These are phyloP conservation scores for Acleris cristana DNA, from an alignment of 2,888 invertebrate species.

Conservation along the genomic window DNA sequence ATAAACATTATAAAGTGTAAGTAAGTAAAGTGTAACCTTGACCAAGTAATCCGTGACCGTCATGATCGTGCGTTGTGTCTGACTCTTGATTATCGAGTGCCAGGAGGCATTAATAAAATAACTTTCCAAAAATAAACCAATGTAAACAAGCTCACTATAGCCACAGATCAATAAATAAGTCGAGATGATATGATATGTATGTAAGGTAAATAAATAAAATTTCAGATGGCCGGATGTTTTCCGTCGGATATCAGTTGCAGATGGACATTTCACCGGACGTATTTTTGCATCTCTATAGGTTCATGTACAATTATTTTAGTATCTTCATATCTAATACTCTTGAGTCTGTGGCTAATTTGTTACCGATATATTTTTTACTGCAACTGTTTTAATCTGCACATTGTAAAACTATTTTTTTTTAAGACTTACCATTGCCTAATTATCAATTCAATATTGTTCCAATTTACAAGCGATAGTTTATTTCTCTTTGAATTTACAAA, in stretches of 20 bases:
- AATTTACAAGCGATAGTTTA: constrained; percentile 15
- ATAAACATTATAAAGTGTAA: not conserved
- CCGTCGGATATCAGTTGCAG: not conserved
- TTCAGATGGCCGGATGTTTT: constrained; percentile 13
- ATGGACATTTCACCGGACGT: too few relatives aligned
- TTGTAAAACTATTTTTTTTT: constrained; percentile 1
- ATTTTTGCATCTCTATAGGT: too few relatives aligned
- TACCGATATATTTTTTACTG: not conserved
- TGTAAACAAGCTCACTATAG: constrained; percentile 23
- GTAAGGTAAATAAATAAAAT: constrained; percentile 10
- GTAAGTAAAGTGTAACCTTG: constrained; percentile 15
- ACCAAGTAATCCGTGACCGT: constrained; percentile 17
- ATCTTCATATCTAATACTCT: not conserved
- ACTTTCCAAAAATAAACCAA: constrained; percentile 24
- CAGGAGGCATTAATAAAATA: constrained; percentile 18
- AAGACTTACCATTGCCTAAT: constrained; percentile 14
- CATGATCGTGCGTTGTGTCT: constrained; percentile 12
- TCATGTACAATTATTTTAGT: not conserved
- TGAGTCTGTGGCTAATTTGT: not conserved
- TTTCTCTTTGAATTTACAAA: not conserved
- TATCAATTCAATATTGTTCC: constrained; percentile 1
- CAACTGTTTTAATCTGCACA: constrained; percentile 5
- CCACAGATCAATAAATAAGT: constrained; percentile 22
- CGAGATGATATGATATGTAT: constrained; percentile 10
- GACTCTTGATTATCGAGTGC: not conserved